A percentile compares a stretch with the other conserved stretches of the same genome.
phyloP scores from a whole-genome alignment of 2,113 vertebrate species.

The Sphaerodactylus townsendi region DNA sequence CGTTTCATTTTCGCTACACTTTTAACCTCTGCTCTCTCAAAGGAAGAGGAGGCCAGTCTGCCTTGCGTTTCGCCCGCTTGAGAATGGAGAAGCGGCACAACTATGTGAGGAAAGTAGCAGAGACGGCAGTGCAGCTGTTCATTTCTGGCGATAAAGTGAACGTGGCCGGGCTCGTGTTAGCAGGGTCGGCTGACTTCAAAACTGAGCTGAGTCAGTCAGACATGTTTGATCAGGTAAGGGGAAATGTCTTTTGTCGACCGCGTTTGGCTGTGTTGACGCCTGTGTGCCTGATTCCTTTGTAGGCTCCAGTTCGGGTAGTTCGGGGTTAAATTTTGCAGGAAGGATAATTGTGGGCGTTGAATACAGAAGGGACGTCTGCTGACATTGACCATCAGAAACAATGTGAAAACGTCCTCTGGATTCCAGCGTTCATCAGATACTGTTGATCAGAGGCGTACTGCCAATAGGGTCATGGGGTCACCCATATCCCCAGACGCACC shows the following conservation, averaged over 20 bases:
- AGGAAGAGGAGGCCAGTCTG: conserved; percentile 98
- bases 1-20: conserved; percentile 10
- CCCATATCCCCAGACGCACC: too few species aligned
- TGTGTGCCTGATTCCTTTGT: neutral
- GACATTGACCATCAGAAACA: neutral
- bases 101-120: conserved; percentile 98
- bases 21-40: conserved; percentile 31
- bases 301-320: neutral
- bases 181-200: conserved; percentile 98
- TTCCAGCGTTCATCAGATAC: neutral
- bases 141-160: conserved; percentile 99
- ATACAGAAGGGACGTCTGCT: neutral
- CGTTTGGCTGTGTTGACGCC: neutral
- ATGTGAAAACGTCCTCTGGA: neutral
- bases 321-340: neutral
- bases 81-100: conserved; percentile 99
- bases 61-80: conserved; percentile 96
- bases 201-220: conserved; percentile 98
- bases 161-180: conserved; percentile 95
- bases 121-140: conserved; percentile 97
- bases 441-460: too few species aligned
- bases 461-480: too few species aligned
- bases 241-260: neutral
- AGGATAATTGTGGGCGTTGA: too few species aligned
- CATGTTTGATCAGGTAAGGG: conserved; percentile 98